phyloP scores from a whole-genome alignment of 1,140 invertebrate genomes.

The Andricus grossulariae region DNA sequence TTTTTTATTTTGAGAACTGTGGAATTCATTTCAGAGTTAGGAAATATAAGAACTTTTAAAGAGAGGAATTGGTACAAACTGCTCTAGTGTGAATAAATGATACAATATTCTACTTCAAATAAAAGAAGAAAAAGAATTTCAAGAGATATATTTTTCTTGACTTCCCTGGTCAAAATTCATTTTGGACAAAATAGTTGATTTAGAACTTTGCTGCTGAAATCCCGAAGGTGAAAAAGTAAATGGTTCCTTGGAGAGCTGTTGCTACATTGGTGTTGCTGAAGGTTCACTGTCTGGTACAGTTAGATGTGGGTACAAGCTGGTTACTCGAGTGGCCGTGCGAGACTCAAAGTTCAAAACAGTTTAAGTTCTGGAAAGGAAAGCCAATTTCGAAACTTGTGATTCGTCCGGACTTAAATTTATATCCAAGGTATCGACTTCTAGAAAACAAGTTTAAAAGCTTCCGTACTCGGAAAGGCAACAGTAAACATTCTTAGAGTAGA shows the following conservation, averaged over 20 bases:
- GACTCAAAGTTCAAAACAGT: constrained; percentile 23
- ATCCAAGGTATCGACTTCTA: constrained; percentile 19
- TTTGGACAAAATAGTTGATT: constrained; percentile 15
- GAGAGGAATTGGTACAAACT: too few species aligned
- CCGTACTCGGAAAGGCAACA: not conserved
- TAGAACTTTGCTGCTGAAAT: constrained; percentile 5
- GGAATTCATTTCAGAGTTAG: too few species aligned
- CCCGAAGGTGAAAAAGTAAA: constrained; percentile 22
- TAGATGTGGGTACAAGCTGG: constrained; percentile 19
- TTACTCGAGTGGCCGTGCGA: constrained; percentile 1
- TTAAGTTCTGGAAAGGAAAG: constrained; percentile 20
- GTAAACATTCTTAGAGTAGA: not conserved
- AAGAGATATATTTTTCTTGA: not conserved
- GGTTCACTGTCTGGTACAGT: constrained; percentile 10
- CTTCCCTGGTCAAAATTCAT: not conserved
- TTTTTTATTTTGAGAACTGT: too few species aligned
- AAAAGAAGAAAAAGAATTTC: too few species aligned
- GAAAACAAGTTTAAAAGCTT: not conserved
- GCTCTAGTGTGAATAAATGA: too few species aligned
- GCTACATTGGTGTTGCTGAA: constrained; percentile 21
- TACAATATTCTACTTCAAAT: too few species aligned
- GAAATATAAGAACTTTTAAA: too few species aligned
- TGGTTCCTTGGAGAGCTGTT: constrained; percentile 23
- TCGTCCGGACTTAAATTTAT: constrained; percentile 9
- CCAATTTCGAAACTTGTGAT: constrained; percentile 24